Evolutionary conservation across 2,797 vertebrate species (phyloP).

Genomic region (Ptychadena robeensis): DNA sequence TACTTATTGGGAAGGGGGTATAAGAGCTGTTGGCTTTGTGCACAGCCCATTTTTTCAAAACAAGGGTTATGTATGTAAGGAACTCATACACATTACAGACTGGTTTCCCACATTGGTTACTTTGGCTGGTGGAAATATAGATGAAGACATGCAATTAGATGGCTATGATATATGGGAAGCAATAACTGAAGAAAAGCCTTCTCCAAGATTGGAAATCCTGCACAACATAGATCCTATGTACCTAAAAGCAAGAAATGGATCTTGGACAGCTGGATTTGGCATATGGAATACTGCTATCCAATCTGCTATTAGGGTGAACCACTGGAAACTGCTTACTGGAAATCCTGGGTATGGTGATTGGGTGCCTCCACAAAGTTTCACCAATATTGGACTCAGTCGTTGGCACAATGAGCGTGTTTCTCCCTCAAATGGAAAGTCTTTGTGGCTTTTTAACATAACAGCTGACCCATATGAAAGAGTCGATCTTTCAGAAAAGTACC

Average conservation of each 20-base stretch:
- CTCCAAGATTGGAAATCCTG: conserved; percentile 91
- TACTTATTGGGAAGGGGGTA: conserved; percentile 95
- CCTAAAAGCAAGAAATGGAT: conserved; percentile 90
- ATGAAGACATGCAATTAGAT: conserved; percentile 88
- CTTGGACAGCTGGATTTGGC: conserved; percentile 90
- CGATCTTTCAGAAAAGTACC: conserved; percentile 86
- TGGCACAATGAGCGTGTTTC: conserved; percentile 89
- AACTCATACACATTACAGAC: conserved; percentile 94
- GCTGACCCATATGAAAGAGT: conserved; percentile 93
- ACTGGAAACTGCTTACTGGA: conserved; percentile 96
- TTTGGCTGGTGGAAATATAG: conserved; percentile 87
- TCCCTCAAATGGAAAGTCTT: conserved; percentile 85
- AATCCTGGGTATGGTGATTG: conserved; percentile 93
- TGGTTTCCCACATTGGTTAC: conserved; percentile 96
- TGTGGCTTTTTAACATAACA: conserved; percentile 98
- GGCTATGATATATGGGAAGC: conserved; percentile 97
- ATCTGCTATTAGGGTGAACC: conserved; percentile 89
- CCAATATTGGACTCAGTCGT: conserved; percentile 82
- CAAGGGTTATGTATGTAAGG: conserved; percentile 86
- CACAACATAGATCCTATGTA: conserved; percentile 98
- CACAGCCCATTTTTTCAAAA: conserved; percentile 90
- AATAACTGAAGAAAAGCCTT: conserved; percentile 91
- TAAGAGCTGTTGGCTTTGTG: conserved; percentile 92
- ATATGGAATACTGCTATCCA: conserved; percentile 96
- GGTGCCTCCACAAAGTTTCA: conserved; percentile 96